These are phyloP conservation scores for Cremastobaeus sp. DNA, from an alignment of 2,888 invertebrate genomes.

Conservation along the genomic window DNA sequence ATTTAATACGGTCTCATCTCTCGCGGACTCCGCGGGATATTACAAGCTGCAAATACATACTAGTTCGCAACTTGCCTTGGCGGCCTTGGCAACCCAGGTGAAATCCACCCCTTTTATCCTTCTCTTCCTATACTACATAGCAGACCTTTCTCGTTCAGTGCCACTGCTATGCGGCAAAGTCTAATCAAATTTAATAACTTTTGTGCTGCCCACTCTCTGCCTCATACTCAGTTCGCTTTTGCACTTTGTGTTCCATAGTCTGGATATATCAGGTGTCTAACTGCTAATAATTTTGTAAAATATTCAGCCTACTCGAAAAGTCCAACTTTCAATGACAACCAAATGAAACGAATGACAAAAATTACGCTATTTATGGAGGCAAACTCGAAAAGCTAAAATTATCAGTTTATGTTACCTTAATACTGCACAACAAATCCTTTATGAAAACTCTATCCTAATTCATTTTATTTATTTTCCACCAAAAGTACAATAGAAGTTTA, in stretches of 20 bases:
- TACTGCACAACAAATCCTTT: too few relatives aligned
- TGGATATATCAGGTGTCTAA: slow-evolving; percentile 49
- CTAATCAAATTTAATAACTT: slow-evolving; percentile 78
- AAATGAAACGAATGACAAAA: too few relatives aligned
- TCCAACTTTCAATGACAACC: too few relatives aligned
- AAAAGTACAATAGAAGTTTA: too few relatives aligned
- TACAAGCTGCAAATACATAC: slow-evolving; percentile 66
- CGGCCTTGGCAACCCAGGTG: slow-evolving; percentile 67
- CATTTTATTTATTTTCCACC: too few relatives aligned
- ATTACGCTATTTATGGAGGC: too few relatives aligned
- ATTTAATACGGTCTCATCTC: slow-evolving; percentile 73
- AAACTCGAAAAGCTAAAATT: too few relatives aligned
- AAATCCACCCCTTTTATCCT: slow-evolving; percentile 67
- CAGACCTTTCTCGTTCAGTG: slow-evolving; percentile 63
- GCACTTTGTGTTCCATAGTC: slow-evolving; percentile 44
- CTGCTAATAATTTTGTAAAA: slow-evolving; percentile 51
- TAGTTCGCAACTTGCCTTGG: slow-evolving; percentile 69
- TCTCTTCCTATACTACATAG: slow-evolving; percentile 60
- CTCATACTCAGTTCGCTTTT: slow-evolving; percentile 58
- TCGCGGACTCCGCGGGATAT: slow-evolving; percentile 62
- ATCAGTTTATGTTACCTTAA: too few relatives aligned
- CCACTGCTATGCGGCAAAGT: slow-evolving; percentile 69
- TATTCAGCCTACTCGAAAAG: slow-evolving; percentile 31
- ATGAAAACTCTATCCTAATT: too few relatives aligned
- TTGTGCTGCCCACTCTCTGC: slow-evolving; percentile 68